phyloP scores from a whole-genome alignment of 2,113 vertebrate species.

The Lanius collurio region DNA sequence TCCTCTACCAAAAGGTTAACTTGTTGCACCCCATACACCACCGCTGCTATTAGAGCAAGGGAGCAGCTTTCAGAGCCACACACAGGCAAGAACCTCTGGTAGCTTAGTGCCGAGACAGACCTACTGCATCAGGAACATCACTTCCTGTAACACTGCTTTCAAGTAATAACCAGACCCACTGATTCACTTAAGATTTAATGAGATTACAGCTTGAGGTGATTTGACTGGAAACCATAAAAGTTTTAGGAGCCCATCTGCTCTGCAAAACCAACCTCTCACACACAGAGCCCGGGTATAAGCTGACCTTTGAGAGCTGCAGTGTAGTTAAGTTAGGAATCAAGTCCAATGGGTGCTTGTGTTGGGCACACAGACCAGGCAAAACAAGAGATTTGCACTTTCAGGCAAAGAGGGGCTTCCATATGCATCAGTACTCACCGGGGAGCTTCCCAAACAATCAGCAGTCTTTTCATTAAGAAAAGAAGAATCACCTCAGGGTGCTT shows the following conservation, averaged over 20 bases:
- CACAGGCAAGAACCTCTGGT: neutral
- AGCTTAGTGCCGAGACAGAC: neutral
- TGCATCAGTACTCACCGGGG: neutral
- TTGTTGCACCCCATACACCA: neutral
- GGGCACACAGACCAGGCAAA: neutral
- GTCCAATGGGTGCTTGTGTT: neutral
- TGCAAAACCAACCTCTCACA: constrained; percentile 15
- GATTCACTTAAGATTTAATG: constrained; percentile 67
- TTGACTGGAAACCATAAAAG: constrained; percentile 65
- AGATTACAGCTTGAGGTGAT: constrained; percentile 71
- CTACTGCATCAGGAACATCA: constrained; percentile 38
- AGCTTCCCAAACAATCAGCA: neutral
- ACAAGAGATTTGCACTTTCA: neutral
- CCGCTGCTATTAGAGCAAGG: neutral
- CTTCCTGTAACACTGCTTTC: constrained; percentile 53
- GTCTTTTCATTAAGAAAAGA: neutral
- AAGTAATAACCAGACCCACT: constrained; percentile 63
- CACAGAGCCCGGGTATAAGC: neutral
- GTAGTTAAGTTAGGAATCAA: neutral
- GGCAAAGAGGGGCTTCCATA: neutral
- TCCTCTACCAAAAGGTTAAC: neutral
- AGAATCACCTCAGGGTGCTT: neutral
- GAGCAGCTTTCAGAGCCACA: constrained; percentile 21
- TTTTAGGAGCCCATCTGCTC: constrained; percentile 69
- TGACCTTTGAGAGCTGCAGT: constrained; percentile 10